phyloP scores from a whole-genome alignment of 2,113 vertebrate genomes.

The Apus apus region DNA sequence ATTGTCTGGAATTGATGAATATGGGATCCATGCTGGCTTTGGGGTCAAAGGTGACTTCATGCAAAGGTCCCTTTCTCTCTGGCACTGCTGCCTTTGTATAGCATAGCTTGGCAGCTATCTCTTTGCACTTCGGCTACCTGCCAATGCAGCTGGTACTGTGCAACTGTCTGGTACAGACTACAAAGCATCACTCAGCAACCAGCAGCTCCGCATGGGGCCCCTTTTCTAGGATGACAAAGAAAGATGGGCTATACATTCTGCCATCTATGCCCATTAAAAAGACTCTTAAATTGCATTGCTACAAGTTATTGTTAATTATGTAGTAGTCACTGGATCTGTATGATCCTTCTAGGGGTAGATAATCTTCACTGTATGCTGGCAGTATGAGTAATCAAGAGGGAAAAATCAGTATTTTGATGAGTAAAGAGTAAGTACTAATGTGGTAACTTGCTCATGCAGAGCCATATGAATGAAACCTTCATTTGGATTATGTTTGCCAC shows the following conservation, averaged over 20 bases:
- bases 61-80: constrained; percentile 87
- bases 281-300: constrained; percentile 80
- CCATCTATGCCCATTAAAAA: constrained; percentile 77
- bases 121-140: constrained; percentile 86
- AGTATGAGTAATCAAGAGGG: background rate
- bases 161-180: constrained; percentile 85
- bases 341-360: constrained; percentile 63
- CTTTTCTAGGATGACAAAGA: constrained; percentile 86
- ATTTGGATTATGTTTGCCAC: background rate
- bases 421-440: background rate
- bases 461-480: constrained; percentile 2
- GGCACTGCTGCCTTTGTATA: constrained; percentile 85
- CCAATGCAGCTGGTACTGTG: constrained; percentile 91
- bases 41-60: constrained; percentile 82
- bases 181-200: constrained; percentile 88
- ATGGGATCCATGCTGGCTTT: constrained; percentile 87
- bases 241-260: constrained; percentile 82
- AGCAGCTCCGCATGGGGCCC: constrained; percentile 82
- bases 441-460: background rate
- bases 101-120: constrained; percentile 86
- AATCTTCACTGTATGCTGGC: constrained; percentile 27
- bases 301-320: constrained; percentile 85
- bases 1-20: constrained; percentile 92
- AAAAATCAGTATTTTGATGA: constrained; percentile 11
- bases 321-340: constrained; percentile 80